Evolutionary conservation across 1,140 invertebrate species (phyloP).

Genomic region (Gonatopus flavifemur): DNA sequence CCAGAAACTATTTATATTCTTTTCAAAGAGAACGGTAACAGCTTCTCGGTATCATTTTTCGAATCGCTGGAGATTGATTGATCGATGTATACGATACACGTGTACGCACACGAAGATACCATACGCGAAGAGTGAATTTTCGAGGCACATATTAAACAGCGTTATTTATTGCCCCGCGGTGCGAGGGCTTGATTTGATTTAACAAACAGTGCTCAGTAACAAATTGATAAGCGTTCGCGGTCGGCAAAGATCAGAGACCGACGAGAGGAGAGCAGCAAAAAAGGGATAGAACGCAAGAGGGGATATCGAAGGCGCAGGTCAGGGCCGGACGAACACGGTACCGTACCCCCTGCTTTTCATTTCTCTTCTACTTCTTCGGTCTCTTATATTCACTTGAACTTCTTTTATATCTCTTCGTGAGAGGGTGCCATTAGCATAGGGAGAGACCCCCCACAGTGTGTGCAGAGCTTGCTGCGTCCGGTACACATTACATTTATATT

Average conservation of each 20-base stretch:
- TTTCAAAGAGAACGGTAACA: too few species aligned
- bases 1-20: too few species aligned
- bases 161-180: constrained; percentile 47
- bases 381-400: too few species aligned
- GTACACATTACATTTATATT: constrained; percentile 45
- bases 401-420: constrained; percentile 41
- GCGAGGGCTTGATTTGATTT: constrained; percentile 45
- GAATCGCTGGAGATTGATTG: too few species aligned
- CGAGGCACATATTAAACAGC: constrained; percentile 48
- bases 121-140: too few species aligned
- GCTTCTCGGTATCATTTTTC: too few species aligned
- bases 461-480: constrained; percentile 29
- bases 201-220: constrained; percentile 52
- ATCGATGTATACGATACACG: background rate
- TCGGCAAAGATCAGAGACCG: constrained; percentile 50
- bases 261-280: constrained; percentile 1
- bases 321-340: constrained; percentile 30
- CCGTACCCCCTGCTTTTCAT: background rate
- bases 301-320: constrained; percentile 27
- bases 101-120: too few species aligned
- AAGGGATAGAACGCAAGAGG: constrained; percentile 13
- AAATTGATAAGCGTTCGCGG: constrained; percentile 55
- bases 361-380: constrained; percentile 7
- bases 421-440: constrained; percentile 57
- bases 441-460: constrained; percentile 51